These are phyloP conservation scores for Chamaetylas fuelleborni DNA, from an alignment of 2,113 vertebrate species.

Conservation along the genomic window DNA sequence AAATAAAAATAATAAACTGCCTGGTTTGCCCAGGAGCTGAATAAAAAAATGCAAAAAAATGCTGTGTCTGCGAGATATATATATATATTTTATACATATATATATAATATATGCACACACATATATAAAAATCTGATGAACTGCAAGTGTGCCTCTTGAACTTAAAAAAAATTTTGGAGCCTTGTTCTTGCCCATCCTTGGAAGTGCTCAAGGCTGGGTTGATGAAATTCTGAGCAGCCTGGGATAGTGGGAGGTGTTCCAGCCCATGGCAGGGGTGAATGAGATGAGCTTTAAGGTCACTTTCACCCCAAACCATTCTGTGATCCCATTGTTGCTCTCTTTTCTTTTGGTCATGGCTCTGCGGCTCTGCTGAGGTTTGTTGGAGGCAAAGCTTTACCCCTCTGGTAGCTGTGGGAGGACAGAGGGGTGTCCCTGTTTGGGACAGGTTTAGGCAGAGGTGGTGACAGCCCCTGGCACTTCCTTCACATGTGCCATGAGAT, in stretches of 20 bases:
- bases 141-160: not conserved
- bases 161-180: not conserved
- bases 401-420: not conserved
- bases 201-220: not conserved
- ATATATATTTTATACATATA: not conserved
- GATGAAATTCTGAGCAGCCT: not conserved
- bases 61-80: not conserved
- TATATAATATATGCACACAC: not conserved
- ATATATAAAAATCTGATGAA: not conserved
- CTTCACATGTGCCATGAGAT: rapidly evolving
- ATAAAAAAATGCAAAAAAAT: not conserved
- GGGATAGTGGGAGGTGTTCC: not conserved
- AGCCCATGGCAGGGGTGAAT: not conserved
- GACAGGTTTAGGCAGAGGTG: not conserved
- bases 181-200: not conserved
- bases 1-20: not conserved
- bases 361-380: not conserved
- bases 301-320: too few relatives aligned
- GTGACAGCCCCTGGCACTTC: not conserved
- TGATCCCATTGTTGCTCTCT: not conserved
- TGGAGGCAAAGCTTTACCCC: not conserved
- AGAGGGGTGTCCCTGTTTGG: rapidly evolving
- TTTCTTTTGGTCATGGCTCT: not conserved
- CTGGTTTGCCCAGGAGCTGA: not conserved
- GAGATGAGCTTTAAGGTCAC: not conserved